These are phyloP conservation scores for Pygoscelis adeliae DNA, from an alignment of 2,113 vertebrate species.

Conservation along the genomic window DNA sequence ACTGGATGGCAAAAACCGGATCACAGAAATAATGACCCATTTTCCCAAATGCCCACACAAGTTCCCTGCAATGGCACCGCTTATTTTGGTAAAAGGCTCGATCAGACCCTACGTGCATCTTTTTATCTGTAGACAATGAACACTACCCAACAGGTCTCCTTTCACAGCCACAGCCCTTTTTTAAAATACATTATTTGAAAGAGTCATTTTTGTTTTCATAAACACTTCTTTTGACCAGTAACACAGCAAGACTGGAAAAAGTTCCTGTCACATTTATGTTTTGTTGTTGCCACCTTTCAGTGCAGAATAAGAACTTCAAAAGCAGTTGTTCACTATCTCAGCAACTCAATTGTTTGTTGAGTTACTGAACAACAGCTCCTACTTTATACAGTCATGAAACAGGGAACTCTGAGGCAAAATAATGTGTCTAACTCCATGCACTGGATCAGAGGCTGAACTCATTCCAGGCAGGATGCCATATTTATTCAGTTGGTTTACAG, in stretches of 20 bases:
- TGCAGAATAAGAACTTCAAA: neutral
- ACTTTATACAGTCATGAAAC: neutral
- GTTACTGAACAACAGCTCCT: neutral
- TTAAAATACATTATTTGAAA: neutral
- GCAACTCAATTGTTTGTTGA: neutral
- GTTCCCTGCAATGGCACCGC: neutral
- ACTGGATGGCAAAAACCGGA: neutral
- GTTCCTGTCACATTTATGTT: accelerated
- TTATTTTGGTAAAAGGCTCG: neutral
- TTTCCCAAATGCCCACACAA: neutral
- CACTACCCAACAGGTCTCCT: neutral
- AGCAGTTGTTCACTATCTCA: neutral
- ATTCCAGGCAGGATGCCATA: neutral
- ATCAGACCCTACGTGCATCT: too few relatives aligned
- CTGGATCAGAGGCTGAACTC: too few relatives aligned
- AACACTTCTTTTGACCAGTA: neutral
- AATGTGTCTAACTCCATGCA: accelerated
- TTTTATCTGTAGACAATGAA: neutral
- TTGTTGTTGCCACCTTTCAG: neutral
- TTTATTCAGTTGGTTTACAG: neutral
- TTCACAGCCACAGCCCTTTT: neutral
- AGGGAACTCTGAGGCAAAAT: neutral
- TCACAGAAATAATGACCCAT: accelerated
- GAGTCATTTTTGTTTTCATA: neutral
- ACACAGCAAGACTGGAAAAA: neutral